A percentile compares a stretch with the other conserved stretches of the same genome.
Conservation (phyloP, 2,113 vertebrate species). For the Pungitius pungitius region DNA sequence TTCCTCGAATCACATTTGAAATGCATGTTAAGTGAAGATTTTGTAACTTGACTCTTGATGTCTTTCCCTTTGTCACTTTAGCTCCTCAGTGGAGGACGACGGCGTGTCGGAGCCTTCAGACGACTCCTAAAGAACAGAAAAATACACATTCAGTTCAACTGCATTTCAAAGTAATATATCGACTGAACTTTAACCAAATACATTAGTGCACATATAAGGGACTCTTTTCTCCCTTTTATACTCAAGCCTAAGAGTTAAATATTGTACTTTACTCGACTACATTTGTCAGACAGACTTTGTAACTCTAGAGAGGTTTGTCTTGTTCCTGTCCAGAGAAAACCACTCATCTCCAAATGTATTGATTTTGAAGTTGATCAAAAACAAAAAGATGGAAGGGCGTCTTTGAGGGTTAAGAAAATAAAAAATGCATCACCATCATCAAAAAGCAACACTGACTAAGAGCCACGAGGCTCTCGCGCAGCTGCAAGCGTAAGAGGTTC, state of each 20-base stretch:
- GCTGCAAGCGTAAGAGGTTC: background rate
- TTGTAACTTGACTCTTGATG: background rate
- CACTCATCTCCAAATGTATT: background rate
- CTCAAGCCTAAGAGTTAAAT: background rate
- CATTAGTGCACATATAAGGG: background rate
- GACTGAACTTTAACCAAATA: background rate
- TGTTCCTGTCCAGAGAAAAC: background rate
- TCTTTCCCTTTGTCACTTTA: slow-evolving; percentile 64
- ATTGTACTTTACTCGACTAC: background rate
- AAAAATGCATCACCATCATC: no score
- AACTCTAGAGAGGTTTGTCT: background rate
- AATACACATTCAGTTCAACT: background rate
- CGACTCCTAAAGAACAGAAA: slow-evolving; percentile 71
- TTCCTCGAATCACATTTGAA: slow-evolving; percentile 3
- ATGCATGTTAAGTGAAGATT: background rate
- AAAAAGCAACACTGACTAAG: no score
- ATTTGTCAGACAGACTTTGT: background rate
- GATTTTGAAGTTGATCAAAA: background rate
- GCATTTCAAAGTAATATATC: background rate
- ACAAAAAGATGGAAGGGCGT: background rate
- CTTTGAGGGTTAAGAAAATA: background rate
- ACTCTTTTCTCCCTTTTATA: background rate
- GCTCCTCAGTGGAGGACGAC: slow-evolving; percentile 73
- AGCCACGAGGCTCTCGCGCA: no score
- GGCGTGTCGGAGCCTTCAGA: slow-evolving; percentile 71